Evolutionary conservation across 2,113 vertebrate species (phyloP), one percentile per base, ranked within the genome.

Genomic region (Poecile atricapillus): DNA sequence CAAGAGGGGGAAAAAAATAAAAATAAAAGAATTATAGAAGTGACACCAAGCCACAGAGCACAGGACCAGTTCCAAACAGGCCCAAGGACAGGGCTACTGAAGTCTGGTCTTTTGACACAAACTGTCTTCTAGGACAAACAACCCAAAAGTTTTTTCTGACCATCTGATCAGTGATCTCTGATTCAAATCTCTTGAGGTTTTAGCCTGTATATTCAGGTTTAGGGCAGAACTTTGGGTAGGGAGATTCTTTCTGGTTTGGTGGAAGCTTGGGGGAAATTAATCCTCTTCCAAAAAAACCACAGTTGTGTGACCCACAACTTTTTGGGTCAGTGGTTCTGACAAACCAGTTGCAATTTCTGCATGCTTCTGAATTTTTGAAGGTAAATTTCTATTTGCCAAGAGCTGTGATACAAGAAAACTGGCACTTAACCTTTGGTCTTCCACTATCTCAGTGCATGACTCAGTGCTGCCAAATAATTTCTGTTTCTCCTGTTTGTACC

Each of bases 401-500:
- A 74, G 16, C 67, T 92, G 23, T 83, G 31, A 53, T 39, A 41
- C 15, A 65, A 33, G 73, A 83, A 90, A 74, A 52, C 27, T 70
- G 55, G 3, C 22, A 7, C 1, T 41, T 70, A 79, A 53, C 80
- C 58, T 67, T 69, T 50, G n/a, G 47, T 93, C 77, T 91, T 91
- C 68, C 28, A 47, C 60, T 88, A 44, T 67, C 50, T 68, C 15
- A 9, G 41, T 86, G n/a, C 50, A 47, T 86, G 67, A 87, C 53
- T 93, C 58, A 68, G 53, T 39, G 75, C 78, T 74, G 76, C 62
- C 52, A 68, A 8, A 81, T 87, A 1, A 27, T 92, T 95, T 82
- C 91, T 94, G 69, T 69, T 94, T 89, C 89, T 93, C 52, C 58
- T 94, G 53, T 86, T 93, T 90, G 82, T 31, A 90, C 79, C 92